Evolutionary conservation across 64 coral and sea anemone species (phyloP), one percentile per base, ranked within the genome.

Genomic region (Stichodactyla helianthus): DNA sequence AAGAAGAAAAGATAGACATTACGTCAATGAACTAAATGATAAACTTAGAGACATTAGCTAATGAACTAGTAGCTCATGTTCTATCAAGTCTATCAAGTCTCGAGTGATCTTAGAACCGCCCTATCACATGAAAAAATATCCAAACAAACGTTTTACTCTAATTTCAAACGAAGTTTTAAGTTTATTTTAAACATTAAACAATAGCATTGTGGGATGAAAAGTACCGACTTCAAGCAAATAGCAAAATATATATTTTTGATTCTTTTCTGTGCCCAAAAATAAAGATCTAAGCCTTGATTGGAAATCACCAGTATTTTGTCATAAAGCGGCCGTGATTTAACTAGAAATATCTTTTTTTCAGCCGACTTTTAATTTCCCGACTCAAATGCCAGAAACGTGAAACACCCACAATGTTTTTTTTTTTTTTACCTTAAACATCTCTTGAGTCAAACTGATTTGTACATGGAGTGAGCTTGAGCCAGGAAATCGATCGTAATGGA

Each of bases 401-500:
- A 74, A 74, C 68, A 35, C 68, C 68, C 68, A 74, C 68, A 44
- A 44, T 44, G 35, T 44, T 23, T 31, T 68, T 26, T 13, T 71
- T 28, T 74, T 27, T 23, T 74, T 74, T 74, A 6, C 23, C 68
- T 26, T 74, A 74, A 74, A 74, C 25, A 74, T 31, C 22, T 26
- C 68, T 74, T 74, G 68, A 74, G 12, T 74, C 25, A 74, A 74
- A 74, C 35, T 44, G 35, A 44, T 31, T 74, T 74, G 68, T 74
- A 74, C 68, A 13, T 31, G 23, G 68, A 74, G 25, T 31, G 12
- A 23, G 68, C 68, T 74, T 28, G 55, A 31, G 22, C 25, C 68
- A 74, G 68, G 68, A 74, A 74, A 74, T 74, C 68, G 25, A 74
- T 74, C 62, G 68, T 74, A 74, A 74, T 74, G 68, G 68, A 74